Evolutionary conservation across 2,888 invertebrate species (phyloP).

Genomic region (Germaria angustata): DNA sequence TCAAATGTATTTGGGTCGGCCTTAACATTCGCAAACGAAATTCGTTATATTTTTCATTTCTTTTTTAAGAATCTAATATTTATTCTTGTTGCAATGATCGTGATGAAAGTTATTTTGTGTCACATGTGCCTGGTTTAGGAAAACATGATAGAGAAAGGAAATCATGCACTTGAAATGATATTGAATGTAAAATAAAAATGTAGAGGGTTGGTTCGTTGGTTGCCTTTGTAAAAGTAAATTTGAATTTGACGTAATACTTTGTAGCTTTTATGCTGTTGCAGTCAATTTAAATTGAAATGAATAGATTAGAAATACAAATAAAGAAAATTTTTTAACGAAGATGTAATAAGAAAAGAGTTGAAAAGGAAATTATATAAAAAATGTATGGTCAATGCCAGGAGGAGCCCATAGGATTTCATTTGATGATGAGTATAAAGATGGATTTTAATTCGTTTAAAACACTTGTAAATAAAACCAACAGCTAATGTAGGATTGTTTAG

Average conservation of each 20-base stretch:
- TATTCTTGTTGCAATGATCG: slow-evolving; percentile 22
- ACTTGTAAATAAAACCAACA: no score
- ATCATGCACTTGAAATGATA: slow-evolving; percentile 45
- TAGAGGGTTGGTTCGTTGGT: not conserved
- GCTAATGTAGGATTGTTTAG: no score
- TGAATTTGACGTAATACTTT: not conserved
- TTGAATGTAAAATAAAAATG: slow-evolving; percentile 18
- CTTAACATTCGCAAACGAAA: not conserved
- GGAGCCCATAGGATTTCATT: no score
- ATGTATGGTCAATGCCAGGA: not conserved
- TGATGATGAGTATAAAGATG: no score
- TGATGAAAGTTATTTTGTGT: slow-evolving; percentile 56
- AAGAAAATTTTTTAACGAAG: not conserved
- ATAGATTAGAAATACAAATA: no score
- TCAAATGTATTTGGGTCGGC: not conserved
- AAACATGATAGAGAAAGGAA: slow-evolving; percentile 34
- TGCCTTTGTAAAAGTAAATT: slow-evolving; percentile 1
- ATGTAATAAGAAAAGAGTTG: not conserved
- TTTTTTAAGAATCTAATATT: slow-evolving; percentile 2
- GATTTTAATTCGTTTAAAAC: no score
- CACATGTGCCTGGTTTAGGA: slow-evolving; percentile 30
- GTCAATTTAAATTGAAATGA: not conserved
- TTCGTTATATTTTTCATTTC: not conserved
- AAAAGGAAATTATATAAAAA: not conserved
- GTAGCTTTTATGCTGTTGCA: not conserved